Percentiles rank a stretch among this genome's conserved stretches.
Evolutionary conservation across 2,797 vertebrate genomes (phyloP).

Genomic region (Intellagama lesueurii): DNA sequence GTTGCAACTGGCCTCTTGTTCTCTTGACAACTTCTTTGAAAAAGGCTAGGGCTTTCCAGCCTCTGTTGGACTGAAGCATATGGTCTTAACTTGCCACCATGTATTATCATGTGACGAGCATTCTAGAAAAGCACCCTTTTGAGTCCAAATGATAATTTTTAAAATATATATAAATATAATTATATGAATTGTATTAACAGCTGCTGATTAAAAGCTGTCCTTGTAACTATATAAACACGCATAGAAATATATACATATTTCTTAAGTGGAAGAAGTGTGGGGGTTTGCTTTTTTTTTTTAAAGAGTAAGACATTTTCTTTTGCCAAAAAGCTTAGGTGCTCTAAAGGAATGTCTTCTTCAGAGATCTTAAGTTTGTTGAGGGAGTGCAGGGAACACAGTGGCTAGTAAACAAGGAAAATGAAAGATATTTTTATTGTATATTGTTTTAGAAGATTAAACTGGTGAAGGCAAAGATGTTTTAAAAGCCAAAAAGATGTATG

Average conservation of each 20-base stretch:
- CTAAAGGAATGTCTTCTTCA: slow-evolving; percentile 36
- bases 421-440: background rate
- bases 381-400: background rate
- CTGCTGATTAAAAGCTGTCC: slow-evolving; percentile 77
- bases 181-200: slow-evolving; percentile 69
- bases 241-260: slow-evolving; percentile 42
- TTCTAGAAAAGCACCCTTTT: slow-evolving; percentile 69
- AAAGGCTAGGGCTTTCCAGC: background rate
- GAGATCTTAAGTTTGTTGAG: slow-evolving; percentile 18
- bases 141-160: slow-evolving; percentile 55
- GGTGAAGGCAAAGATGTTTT: background rate
- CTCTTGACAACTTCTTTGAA: fast-evolving
- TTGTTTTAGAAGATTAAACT: background rate
- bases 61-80: slow-evolving; percentile 37
- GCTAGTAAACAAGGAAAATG: background rate
- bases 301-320: slow-evolving; percentile 34
- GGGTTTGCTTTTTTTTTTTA: slow-evolving; percentile 46
- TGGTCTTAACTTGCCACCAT: slow-evolving; percentile 60
- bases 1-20: background rate
- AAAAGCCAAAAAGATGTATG: background rate
- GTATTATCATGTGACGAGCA: slow-evolving; percentile 54
- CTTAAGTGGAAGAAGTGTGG: slow-evolving; percentile 56
- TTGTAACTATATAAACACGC: slow-evolving; percentile 71
- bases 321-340: slow-evolving; percentile 43
- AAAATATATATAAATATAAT: slow-evolving; percentile 46